These are phyloP conservation scores for Pseudorhiza aurosa DNA, from an alignment of 30 jellyfish, hydroid and myxozoan genomes.

Conservation along the genomic window DNA sequence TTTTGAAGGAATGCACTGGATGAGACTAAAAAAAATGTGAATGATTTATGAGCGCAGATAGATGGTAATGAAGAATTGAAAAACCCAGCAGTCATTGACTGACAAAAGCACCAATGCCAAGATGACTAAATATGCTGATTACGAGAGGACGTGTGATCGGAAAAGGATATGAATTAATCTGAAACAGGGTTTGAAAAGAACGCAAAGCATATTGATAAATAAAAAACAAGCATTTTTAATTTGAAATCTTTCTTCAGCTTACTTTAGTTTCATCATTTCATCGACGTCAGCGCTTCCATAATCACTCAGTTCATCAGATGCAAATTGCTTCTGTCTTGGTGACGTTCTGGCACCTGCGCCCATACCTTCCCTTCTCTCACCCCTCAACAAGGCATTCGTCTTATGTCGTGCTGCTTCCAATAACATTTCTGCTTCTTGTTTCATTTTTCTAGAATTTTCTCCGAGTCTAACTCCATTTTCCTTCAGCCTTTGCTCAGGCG, in stretches of 20 bases:
- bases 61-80: no score
- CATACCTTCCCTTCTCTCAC: neutral
- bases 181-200: no score
- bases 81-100: no score
- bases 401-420: slow-evolving; percentile 52
- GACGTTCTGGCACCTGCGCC: neutral
- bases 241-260: neutral
- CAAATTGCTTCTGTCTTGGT: slow-evolving; percentile 13
- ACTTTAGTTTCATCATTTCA: slow-evolving; percentile 34
- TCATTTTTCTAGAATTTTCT: slow-evolving; percentile 43
- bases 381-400: slow-evolving; percentile 50
- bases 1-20: no score
- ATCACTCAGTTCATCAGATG: slow-evolving; percentile 36
- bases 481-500: neutral
- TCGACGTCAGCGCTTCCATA: slow-evolving; percentile 55
- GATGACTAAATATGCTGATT: no score
- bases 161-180: no score
- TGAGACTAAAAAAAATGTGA: no score
- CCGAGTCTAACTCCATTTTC: neutral
- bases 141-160: no score
- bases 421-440: slow-evolving; percentile 47
- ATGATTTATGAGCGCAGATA: no score
- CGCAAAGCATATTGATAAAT: no score
- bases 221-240: no score
- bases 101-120: no score